Conservation (phyloP, 2,113 vertebrate genomes). For the Suncus etruscus region DNA sequence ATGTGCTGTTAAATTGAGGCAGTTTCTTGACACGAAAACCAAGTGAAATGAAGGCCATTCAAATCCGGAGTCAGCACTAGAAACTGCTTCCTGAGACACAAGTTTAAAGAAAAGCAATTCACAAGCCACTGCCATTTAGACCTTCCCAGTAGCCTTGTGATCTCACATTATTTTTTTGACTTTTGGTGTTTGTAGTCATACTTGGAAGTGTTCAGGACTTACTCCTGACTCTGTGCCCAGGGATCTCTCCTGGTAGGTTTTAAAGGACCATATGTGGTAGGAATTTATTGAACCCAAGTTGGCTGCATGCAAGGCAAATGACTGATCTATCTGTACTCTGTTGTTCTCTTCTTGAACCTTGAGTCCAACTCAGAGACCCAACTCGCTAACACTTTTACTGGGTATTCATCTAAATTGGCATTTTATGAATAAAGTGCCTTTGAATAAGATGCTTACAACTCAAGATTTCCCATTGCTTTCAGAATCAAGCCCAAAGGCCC, state of each 20-base stretch:
- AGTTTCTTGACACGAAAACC: conserved; percentile 1
- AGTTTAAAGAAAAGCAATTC: not conserved
- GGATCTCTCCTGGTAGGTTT: too few relatives aligned
- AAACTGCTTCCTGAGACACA: not conserved
- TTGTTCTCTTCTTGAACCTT: not conserved
- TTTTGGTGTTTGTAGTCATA: too few relatives aligned
- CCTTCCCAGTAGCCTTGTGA: not conserved
- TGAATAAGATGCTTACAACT: conserved; percentile 15
- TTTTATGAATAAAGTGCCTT: not conserved
- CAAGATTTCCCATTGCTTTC: not conserved
- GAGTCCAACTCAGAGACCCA: not conserved
- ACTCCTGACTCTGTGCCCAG: too few relatives aligned
- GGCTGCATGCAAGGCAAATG: too few relatives aligned
- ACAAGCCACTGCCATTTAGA: not conserved
- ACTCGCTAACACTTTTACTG: not conserved
- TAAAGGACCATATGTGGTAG: too few relatives aligned
- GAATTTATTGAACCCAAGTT: too few relatives aligned
- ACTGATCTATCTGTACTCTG: too few relatives aligned
- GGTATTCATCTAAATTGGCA: not conserved
- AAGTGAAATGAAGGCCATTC: conserved; percentile 49
- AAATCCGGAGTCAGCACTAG: not conserved
- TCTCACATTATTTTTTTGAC: not conserved
- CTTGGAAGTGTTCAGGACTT: too few relatives aligned
- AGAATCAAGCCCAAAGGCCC: conserved; percentile 4
- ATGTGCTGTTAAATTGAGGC: conserved; percentile 47